These are phyloP conservation scores for Esperia sulphurella DNA, from an alignment of 2,888 invertebrate genomes.

Conservation along the genomic window DNA sequence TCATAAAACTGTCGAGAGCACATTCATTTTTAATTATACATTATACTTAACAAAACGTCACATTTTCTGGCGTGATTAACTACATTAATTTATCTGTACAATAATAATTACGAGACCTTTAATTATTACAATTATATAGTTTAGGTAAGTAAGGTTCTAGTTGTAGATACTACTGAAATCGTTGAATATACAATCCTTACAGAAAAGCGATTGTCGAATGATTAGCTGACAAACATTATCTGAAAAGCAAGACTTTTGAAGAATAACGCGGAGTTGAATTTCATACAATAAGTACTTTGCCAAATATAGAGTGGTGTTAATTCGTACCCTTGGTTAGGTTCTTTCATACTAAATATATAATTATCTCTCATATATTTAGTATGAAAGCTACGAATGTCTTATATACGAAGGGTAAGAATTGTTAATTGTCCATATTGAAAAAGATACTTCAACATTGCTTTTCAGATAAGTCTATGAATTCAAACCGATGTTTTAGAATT, in stretches of 20 bases:
- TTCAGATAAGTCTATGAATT: slow-evolving; percentile 36
- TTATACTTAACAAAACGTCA: slow-evolving; percentile 76
- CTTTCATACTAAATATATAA: not conserved
- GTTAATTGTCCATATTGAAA: no score
- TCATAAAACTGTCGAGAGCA: slow-evolving; percentile 77
- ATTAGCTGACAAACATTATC: slow-evolving; percentile 24
- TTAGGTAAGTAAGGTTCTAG: slow-evolving; percentile 61
- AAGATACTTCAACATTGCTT: slow-evolving; percentile 22
- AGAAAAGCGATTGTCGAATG: slow-evolving; percentile 11
- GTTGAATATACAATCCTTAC: slow-evolving; percentile 43
- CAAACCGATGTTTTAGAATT: slow-evolving; percentile 19
- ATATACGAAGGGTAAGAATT: no score
- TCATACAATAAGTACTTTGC: slow-evolving; percentile 41
- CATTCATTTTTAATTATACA: slow-evolving; percentile 75
- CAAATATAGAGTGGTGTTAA: slow-evolving; percentile 16
- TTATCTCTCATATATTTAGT: no score
- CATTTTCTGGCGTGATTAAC: slow-evolving; percentile 73
- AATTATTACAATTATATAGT: slow-evolving; percentile 66
- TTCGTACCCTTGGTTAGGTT: not conserved
- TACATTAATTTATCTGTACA: slow-evolving; percentile 78
- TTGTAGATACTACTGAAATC: slow-evolving; percentile 56
- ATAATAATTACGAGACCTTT: slow-evolving; percentile 76
- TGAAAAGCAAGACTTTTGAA: slow-evolving; percentile 38
- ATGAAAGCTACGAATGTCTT: no score
- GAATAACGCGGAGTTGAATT: not conserved